phyloP scores from a whole-genome alignment of 2,113 vertebrate species.

The Anser cygnoides region DNA sequence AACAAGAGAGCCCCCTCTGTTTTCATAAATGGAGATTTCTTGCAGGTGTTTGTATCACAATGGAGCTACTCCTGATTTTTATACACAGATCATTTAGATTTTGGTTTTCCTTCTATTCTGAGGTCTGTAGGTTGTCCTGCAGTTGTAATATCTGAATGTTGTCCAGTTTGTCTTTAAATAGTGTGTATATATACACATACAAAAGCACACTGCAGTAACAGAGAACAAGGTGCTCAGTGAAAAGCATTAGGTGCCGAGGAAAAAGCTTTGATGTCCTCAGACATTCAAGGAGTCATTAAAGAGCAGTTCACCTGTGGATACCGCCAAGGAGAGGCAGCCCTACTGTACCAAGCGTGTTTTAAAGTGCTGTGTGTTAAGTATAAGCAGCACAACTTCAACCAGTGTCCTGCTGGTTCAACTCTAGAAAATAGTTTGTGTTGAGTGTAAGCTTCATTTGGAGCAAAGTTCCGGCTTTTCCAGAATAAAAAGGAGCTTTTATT shows the following conservation, averaged over 20 bases:
- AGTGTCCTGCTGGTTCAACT: not conserved
- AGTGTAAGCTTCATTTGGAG: not conserved
- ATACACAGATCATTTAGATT: not conserved
- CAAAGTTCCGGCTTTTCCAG: not conserved
- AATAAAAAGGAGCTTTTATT: not conserved
- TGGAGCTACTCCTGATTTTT: not conserved
- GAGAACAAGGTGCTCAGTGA: not conserved
- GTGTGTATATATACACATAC: not conserved
- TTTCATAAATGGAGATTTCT: not conserved
- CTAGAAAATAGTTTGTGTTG: conserved; percentile 2
- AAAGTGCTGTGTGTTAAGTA: not conserved
- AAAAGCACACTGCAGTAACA: not conserved
- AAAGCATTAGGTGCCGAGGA: not conserved
- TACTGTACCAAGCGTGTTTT: conserved; percentile 13
- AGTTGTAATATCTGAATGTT: not conserved
- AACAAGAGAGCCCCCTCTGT: not conserved
- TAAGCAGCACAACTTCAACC: conserved; percentile 40
- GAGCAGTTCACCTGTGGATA: conserved; percentile 38
- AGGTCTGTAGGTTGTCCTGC: not conserved
- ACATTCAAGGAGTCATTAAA: conserved; percentile 35
- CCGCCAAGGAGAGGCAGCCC: not conserved
- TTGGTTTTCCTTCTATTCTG: not conserved
- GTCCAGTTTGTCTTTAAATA: not conserved
- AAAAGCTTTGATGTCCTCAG: conserved; percentile 29
- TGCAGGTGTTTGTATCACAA: not conserved